A percentile compares a stretch with the other conserved stretches of the same genome.
phyloP scores from a whole-genome alignment of 1,140 invertebrate species.

The Cotesia vestalis region DNA sequence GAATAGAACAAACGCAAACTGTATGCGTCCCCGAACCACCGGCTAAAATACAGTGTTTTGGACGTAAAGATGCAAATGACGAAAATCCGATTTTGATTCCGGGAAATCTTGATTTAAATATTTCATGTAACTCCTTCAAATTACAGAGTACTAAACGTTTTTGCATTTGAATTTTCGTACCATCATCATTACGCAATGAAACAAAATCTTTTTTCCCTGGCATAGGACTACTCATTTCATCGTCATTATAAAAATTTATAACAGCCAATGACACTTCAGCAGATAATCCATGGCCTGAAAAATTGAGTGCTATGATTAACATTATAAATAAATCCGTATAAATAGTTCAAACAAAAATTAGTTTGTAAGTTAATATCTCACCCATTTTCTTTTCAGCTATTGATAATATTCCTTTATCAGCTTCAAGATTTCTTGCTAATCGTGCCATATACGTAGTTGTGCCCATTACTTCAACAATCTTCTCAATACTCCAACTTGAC shows the following conservation, averaged over 20 bases:
- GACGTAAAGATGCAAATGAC: slow-evolving; percentile 40
- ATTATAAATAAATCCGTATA: no score
- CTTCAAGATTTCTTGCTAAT: slow-evolving; percentile 6
- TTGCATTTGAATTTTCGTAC: slow-evolving; percentile 31
- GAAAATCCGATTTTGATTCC: slow-evolving; percentile 41
- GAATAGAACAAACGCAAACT: slow-evolving; percentile 44
- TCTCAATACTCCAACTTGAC: slow-evolving; percentile 3
- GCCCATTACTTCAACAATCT: slow-evolving; percentile 17
- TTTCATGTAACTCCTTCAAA: slow-evolving; percentile 27
- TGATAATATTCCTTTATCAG: slow-evolving; percentile 17
- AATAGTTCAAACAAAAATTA: neutral
- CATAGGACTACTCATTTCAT: slow-evolving; percentile 27
- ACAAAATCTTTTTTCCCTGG: slow-evolving; percentile 11
- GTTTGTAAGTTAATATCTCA: slow-evolving; percentile 18
- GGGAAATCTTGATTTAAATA: slow-evolving; percentile 25
- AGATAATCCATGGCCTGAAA: neutral
- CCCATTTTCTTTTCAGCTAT: neutral
- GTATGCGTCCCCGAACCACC: slow-evolving; percentile 38
- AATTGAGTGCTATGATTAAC: no score
- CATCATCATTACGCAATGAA: slow-evolving; percentile 32
- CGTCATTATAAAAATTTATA: neutral
- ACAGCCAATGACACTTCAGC: no score
- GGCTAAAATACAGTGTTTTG: slow-evolving; percentile 44
- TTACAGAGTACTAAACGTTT: slow-evolving; percentile 37
- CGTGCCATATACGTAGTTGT: slow-evolving; percentile 15